Percentiles rank a stretch among this genome's conserved stretches.
Conservation (phyloP, 2,113 vertebrate genomes). For the Oncorhynchus clarkii region DNA sequence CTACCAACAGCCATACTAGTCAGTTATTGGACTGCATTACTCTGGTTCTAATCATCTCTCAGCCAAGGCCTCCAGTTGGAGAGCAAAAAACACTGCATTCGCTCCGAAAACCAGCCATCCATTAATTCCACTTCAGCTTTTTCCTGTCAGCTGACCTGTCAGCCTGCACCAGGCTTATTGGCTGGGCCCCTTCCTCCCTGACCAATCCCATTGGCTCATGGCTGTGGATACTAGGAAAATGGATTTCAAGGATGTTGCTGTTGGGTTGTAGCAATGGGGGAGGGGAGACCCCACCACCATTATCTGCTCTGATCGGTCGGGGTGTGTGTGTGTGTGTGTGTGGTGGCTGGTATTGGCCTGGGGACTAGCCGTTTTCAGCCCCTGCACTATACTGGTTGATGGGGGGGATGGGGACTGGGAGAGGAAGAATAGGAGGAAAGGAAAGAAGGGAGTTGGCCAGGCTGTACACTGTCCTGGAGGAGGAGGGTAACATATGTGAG, state of each 20-base stretch:
- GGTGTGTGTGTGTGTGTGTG: conserved; percentile 3
- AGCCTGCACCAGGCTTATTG: conserved; percentile 12
- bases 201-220: conserved; percentile 3
- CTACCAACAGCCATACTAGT: too few relatives aligned
- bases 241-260: conserved; percentile 6
- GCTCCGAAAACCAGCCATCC: background rate
- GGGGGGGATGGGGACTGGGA: background rate
- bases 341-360: background rate
- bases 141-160: conserved; percentile 12
- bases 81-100: too few relatives aligned
- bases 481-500: background rate
- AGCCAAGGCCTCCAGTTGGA: too few relatives aligned
- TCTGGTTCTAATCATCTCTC: too few relatives aligned
- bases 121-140: background rate
- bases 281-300: background rate
- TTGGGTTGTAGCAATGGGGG: conserved; percentile 40
- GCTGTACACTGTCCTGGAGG: background rate
- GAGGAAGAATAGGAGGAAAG: background rate
- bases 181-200: conserved; percentile 21
- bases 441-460: background rate
- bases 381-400: background rate
- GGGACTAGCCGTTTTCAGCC: conserved; percentile 23
- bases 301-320: conserved; percentile 2
- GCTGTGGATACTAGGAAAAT: background rate
- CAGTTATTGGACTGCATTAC: too few relatives aligned